Conservation (phyloP, 1,140 invertebrate species). For the Ptiloglossa arizonensis region DNA sequence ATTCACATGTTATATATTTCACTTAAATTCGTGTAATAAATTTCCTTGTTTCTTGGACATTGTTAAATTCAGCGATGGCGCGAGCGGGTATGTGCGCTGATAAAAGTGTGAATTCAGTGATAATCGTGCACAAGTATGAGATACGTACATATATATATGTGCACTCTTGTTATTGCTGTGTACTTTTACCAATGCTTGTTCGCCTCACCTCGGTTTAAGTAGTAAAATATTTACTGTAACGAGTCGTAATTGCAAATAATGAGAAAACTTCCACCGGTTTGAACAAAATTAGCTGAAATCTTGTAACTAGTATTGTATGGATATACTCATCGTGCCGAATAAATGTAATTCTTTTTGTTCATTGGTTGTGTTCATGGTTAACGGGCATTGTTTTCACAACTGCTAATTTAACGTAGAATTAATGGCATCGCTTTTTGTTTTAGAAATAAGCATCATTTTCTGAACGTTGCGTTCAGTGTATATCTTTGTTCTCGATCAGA, state of each 20-base stretch:
- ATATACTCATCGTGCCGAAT: constrained; percentile 8
- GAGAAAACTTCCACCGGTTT: neutral
- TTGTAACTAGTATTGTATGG: neutral
- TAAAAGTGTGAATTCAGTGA: constrained; percentile 14
- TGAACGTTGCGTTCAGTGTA: constrained; percentile 7
- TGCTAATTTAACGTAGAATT: neutral
- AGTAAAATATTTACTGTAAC: neutral
- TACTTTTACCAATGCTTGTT: neutral
- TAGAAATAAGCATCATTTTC: neutral
- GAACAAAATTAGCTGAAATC: constrained; percentile 1
- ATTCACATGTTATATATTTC: neutral
- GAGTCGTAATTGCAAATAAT: neutral
- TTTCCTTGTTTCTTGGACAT: neutral
- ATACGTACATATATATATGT: neutral
- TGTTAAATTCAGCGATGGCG: neutral
- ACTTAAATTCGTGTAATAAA: neutral
- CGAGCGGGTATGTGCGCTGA: constrained; percentile 12
- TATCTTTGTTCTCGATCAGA: constrained; percentile 19
- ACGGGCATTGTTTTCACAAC: neutral
- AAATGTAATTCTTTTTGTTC: neutral
- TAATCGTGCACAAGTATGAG: neutral
- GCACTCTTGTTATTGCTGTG: neutral
- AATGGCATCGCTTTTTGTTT: neutral
- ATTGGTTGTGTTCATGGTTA: constrained; percentile 24
- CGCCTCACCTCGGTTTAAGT: neutral